Evolutionary conservation across 1,140 invertebrate species (phyloP), one percentile per base, ranked within the genome.

Genomic region (Metaphire vulgaris): DNA sequence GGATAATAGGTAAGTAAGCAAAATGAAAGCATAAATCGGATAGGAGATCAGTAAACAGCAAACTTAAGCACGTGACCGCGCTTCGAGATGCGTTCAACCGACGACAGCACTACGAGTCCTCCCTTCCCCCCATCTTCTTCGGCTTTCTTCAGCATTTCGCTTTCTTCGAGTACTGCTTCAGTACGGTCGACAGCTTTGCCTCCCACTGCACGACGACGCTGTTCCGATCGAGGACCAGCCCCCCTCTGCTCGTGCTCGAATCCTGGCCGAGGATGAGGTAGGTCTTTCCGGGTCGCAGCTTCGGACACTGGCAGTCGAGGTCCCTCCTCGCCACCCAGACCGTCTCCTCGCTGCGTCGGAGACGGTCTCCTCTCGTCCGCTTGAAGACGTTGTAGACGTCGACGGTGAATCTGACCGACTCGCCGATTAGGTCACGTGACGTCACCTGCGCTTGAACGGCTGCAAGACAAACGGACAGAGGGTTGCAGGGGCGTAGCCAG

Each of bases 251-350:
- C 32, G 31, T 73, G 72, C 72, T 73, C 72, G 72, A 73, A 15
- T 91, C 90, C 79, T 90, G 89, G 79, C 92, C 91, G 91, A 89
- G 81, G 16, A 88, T 70, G 6, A 88, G 81, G 82, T 87, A 88
- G 41, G 81, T 78, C 74, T 83, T 80, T 70, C 92, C 91, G 26
- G 91, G 88, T 84, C 92, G 95, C 83, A 98, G 91, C 88, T 94
- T 96, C 75, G 95, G 96, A 89, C 96, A 98, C 88, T 93, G 96
- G 89, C 96, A 98, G 74, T 91, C 90, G 78, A 97, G 88, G 87
- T 97, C 93, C 70, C 88, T 86, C 82, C 90, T 88, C 83, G 90
- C 92, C 79, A 97, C 91, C 90, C 92, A 93, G 76, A 97, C 90
- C 72, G 89, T 89, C 81, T 91, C 89, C 79, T 90, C 89, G 75